Conservation (phyloP, 2,888 invertebrate species). For the Cotesia congregata region DNA sequence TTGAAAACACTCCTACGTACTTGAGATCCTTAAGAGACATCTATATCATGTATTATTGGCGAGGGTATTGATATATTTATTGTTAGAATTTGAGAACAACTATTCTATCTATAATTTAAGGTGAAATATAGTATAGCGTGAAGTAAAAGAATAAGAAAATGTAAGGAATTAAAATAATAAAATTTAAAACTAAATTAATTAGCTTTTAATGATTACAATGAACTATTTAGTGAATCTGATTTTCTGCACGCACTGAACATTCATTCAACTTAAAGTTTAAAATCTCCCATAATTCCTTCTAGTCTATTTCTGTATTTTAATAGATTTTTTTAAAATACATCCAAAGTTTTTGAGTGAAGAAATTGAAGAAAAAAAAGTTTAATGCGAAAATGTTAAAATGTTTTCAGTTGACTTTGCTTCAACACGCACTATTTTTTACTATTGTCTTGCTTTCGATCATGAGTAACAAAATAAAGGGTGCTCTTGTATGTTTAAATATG, state of each 20-base stretch:
- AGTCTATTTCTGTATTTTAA: not conserved
- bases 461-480: not conserved
- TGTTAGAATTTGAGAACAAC: not conserved
- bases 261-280: not conserved
- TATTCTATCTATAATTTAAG: too few species aligned
- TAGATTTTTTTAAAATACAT: not conserved
- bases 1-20: not conserved
- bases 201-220: not conserved
- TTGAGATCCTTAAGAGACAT: not conserved
- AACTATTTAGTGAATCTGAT: not conserved
- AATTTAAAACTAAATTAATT: not conserved
- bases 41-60: not conserved
- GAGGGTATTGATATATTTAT: not conserved
- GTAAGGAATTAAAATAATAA: not conserved
- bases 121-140: too few species aligned
- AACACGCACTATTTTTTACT: conserved; percentile 24
- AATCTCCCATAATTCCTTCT: conserved; percentile 21
- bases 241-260: not conserved
- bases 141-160: not conserved
- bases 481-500: not conserved
- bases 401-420: not conserved
- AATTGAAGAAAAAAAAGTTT: not conserved
- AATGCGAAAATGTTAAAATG: conserved; percentile 5
- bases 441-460: conserved; percentile 17
- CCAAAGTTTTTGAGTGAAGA: not conserved